phyloP scores from a whole-genome alignment of 2,797 vertebrate species.

The Chaetophractus vellerosus region DNA sequence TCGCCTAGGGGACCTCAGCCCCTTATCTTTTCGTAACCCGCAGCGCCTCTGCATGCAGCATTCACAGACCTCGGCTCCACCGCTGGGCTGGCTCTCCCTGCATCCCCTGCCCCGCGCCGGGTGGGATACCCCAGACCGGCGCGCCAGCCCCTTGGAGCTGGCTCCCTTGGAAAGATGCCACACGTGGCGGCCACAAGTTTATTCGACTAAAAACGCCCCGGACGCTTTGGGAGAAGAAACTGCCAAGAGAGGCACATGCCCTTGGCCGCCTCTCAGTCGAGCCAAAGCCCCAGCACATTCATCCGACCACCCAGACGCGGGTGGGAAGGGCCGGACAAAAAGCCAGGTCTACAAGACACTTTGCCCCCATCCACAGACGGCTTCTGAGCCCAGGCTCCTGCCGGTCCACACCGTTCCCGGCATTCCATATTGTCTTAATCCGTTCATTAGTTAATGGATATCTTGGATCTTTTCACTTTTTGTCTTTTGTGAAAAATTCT shows the following conservation, averaged over 20 bases:
- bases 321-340: conserved; percentile 61
- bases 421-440: conserved; percentile 78
- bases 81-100: conserved; percentile 71
- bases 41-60: conserved; percentile 87
- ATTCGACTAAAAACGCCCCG: conserved; percentile 79
- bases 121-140: conserved; percentile 72
- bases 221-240: conserved; percentile 78
- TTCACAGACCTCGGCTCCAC: conserved; percentile 77
- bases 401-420: conserved; percentile 85
- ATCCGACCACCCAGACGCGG: conserved; percentile 70
- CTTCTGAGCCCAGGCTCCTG: conserved; percentile 78
- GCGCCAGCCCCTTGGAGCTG: conserved; percentile 64
- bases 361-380: conserved; percentile 70
- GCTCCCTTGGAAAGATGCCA: conserved; percentile 83
- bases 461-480: too few species aligned
- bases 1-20: conserved; percentile 84
- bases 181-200: conserved; percentile 86
- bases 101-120: conserved; percentile 66
- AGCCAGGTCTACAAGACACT: conserved; percentile 70
- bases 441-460: too few species aligned
- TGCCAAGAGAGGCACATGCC: conserved; percentile 75
- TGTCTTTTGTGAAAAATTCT: too few species aligned
- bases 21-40: conserved; percentile 87
- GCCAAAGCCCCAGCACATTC: conserved; percentile 65
- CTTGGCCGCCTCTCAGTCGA: conserved; percentile 75